Base-by-base conservation (phyloP, 2,888 invertebrate genomes). In the Platycheirus rosarum region DNA sequence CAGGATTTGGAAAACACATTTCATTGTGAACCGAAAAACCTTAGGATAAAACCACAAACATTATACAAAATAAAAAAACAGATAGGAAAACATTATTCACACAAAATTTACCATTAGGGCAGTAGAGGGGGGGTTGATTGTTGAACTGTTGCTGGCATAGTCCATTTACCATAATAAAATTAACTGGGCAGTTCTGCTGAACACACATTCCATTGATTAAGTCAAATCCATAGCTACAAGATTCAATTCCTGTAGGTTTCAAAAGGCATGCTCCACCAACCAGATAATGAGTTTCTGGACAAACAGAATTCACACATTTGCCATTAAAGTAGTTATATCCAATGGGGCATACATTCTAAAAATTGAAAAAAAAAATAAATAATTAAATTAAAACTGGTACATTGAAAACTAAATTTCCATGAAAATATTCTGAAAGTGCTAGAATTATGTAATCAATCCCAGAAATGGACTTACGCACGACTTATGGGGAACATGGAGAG, bases 181-280 rank as follows among this genome's bases (percentile, higher is more conserved):
- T 53, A 8, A 20, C 3, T 8, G 69, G 51, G 2, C 75, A 75
- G 1, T 11, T 37, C n/a, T 44, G 40, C 35, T 68, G 42, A 1
- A 60, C 18, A 44, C 74, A 75, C 35, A 60, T 20, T 16, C 68
- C 74, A 68, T 68, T 60, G 26, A 60, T 44, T 2, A 29, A 51
- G 1, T n/a, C 23, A 42, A 57, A 74, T 5, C 74, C 74, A 60
- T 3, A 14, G 8, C 23, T 42, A 29, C 74, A 74, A 20, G 53
- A 13, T 11, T 44, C 16, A 1, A 26, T 14, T n/a, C 14, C 8
- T 14, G 7, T 18, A 2, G 49, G 42, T 42, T 11, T 49, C 11
- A 20, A 32, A 23, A 49, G 49, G 11, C 74, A 74, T 2, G 23
- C 32, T 35, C 68, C 74, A 51, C 60, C 51, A 3, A 62, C 32